Conservation (phyloP, 2,888 invertebrate species). For the Pollenia amentaria region DNA sequence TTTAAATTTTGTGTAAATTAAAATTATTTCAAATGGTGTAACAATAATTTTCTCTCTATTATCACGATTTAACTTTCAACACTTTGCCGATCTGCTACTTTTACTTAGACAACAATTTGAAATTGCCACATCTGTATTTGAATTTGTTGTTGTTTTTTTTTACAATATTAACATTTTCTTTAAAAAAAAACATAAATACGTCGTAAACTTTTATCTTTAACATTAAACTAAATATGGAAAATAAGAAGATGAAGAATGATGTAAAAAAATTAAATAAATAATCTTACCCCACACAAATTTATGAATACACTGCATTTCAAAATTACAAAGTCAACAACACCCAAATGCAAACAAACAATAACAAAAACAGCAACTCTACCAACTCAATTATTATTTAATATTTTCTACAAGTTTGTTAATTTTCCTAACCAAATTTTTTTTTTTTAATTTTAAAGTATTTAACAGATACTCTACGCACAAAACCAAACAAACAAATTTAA, state of each 20-base stretch:
- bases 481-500: constrained; percentile 12
- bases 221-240: constrained; percentile 21
- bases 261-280: constrained; percentile 8
- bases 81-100: constrained; percentile 15
- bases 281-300: constrained; percentile 45
- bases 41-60: constrained; percentile 40
- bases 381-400: constrained; percentile 51
- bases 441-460: constrained; percentile 21
- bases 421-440: not conserved
- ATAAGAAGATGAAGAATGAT: not conserved
- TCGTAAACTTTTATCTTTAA: constrained; percentile 35
- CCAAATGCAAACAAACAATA: constrained; percentile 25
- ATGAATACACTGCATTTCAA: constrained; percentile 27
- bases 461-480: constrained; percentile 27
- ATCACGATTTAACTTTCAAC: constrained; percentile 33
- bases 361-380: constrained; percentile 9
- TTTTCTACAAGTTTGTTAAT: constrained; percentile 43
- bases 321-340: constrained; percentile 29
- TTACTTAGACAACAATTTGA: constrained; percentile 10
- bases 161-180: not conserved
- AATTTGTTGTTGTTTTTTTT: constrained; percentile 6
- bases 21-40: constrained; percentile 20
- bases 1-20: constrained; percentile 43
- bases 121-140: constrained; percentile 55
- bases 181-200: too few species aligned